Base-by-base conservation (phyloP, 2,888 invertebrate genomes). In the Orthosia incerta region DNA sequence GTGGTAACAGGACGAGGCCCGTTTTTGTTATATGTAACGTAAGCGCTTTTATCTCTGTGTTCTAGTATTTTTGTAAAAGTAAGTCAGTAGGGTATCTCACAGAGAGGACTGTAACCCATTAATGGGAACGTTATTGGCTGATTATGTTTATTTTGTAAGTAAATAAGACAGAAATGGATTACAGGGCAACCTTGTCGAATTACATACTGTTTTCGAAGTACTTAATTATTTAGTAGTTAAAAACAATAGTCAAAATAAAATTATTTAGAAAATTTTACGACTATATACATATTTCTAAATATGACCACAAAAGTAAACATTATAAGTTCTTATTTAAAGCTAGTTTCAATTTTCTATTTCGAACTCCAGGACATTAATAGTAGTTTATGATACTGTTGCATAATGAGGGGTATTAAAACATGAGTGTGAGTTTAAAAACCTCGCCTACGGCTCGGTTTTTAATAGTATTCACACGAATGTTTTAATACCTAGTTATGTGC, bases 11-110 rank as follows among this genome's bases (percentile, higher is more conserved):
- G n/a, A 73, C 46, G 46, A 39, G 26, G 20, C 13, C 3, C 9
- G 18, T 66, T 71, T 75, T 69, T 59, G 62, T 72, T 60, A 18
- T 12, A 13, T 65, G 46, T 60, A 31, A 55, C 16, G 15, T 56
- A 0, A 53, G 57, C 7, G 46, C 1, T 16, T 60, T 53, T 45
- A 50, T 13, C 26, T 51, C 20, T 26, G 55, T 12, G 15, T 57
- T 68, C 57, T 26, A 48, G 53, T 74, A 50, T 65, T 80, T 46
- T 74, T 13, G 13, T 12, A 18, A n/a, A 31, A 23, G 15, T 16
- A 57, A 50, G 23, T 39, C 55, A 31, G 15, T 53, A 31, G 12
- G 3, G 11, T 4, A 3, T 51, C n/a, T 20, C 51, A 51, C 4
- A 20, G 12, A 51, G n/a, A 51, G 51, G 20, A 20, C 51, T 51